phyloP scores from a whole-genome alignment of 2,113 vertebrate species.

The Burhinus oedicnemus region DNA sequence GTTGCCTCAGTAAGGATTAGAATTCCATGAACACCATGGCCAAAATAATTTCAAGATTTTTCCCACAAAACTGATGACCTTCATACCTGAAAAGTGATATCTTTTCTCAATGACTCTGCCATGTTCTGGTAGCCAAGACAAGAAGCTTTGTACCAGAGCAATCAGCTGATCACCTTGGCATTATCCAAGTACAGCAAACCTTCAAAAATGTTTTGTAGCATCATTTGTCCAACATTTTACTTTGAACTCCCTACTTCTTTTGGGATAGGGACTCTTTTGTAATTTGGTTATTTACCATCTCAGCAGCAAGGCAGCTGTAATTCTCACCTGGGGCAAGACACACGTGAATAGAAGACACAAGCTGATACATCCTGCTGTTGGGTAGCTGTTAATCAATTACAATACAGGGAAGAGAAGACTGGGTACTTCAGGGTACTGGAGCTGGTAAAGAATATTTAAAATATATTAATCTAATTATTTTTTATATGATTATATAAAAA shows the following conservation, averaged over 20 bases:
- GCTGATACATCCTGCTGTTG: neutral
- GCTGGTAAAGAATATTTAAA: neutral
- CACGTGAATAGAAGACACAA: neutral
- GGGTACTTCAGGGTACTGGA: neutral
- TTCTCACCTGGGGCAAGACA: neutral
- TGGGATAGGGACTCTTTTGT: neutral
- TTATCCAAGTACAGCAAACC: neutral
- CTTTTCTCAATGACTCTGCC: neutral
- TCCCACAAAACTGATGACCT: neutral
- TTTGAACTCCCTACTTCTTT: neutral
- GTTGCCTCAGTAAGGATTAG: neutral
- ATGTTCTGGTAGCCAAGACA: neutral
- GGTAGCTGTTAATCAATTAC: neutral
- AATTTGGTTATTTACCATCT: neutral
- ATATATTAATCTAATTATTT: neutral
- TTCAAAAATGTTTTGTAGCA: neutral
- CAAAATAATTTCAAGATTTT: neutral
- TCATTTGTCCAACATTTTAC: neutral
- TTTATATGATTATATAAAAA: neutral
- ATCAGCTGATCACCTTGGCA: neutral
- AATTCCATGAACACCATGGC: neutral
- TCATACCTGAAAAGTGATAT: neutral
- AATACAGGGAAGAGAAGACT: neutral
- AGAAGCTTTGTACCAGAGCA: neutral
- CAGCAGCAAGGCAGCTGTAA: neutral